A percentile compares a stretch with the other conserved stretches of the same genome.
Evolutionary conservation across 2,888 invertebrate species (phyloP).

Genomic region (Drosophila merina): DNA sequence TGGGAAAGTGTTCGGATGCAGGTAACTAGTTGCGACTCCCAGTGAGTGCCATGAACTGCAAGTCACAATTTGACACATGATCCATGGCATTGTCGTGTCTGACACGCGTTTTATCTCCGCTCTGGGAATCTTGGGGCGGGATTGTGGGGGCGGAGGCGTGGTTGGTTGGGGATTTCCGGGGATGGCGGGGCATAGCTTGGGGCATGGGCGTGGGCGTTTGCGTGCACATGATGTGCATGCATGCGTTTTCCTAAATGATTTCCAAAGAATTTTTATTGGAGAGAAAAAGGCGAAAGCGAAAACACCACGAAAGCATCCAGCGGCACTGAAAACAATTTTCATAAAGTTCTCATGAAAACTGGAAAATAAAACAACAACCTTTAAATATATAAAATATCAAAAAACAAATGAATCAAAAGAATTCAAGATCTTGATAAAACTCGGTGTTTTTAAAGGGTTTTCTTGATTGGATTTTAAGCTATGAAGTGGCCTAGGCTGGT

Average conservation of each 20-base stretch:
- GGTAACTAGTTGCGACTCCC: constrained; percentile 60
- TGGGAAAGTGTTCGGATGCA: constrained; percentile 32
- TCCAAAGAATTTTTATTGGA: constrained; percentile 74
- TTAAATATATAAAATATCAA: not conserved
- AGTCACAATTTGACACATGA: constrained; percentile 78
- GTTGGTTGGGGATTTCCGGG: not conserved
- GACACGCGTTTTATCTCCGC: constrained; percentile 75
- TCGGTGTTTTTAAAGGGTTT: too few species aligned
- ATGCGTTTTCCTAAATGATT: constrained; percentile 72
- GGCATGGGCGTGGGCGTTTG: constrained; percentile 42
- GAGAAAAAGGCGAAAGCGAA: constrained; percentile 64
- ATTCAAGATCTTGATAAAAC: too few species aligned
- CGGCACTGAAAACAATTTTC: constrained; percentile 13
- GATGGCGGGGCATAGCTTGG: not conserved
- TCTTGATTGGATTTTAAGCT: too few species aligned
- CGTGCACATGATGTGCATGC: constrained; percentile 72
- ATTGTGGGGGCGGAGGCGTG: constrained; percentile 2
- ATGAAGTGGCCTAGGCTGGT: too few species aligned
- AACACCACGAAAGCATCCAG: constrained; percentile 31
- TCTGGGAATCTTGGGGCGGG: constrained; percentile 25
- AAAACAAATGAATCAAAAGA: not conserved
- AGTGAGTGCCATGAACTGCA: constrained; percentile 54
- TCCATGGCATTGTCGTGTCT: constrained; percentile 74
- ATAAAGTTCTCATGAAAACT: not conserved
- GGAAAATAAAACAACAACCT: not conserved